These are phyloP conservation scores for Empidonax alnorum DNA, from an alignment of 2,113 vertebrate genomes.

Conservation along the genomic window DNA sequence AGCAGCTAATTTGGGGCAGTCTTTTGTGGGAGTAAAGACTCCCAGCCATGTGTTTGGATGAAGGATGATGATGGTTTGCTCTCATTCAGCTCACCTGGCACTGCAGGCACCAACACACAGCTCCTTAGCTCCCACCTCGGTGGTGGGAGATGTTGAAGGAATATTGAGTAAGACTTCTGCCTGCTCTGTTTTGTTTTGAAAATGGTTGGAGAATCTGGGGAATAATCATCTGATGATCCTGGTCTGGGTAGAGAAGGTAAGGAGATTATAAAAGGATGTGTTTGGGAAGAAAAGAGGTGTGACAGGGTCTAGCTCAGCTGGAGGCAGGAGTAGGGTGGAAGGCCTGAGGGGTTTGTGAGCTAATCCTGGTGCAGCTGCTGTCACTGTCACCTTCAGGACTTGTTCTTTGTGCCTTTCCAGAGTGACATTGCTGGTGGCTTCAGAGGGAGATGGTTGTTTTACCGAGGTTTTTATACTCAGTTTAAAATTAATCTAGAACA, in stretches of 20 bases:
- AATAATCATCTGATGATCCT: not conserved
- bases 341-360: not conserved
- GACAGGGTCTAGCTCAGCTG: not conserved
- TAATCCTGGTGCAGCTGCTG: not conserved
- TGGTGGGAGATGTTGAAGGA: not conserved
- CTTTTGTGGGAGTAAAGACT: not conserved
- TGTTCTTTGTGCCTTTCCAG: not conserved
- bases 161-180: not conserved
- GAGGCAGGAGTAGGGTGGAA: not conserved
- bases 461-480: not conserved
- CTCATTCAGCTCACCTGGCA: not conserved
- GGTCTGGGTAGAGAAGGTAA: not conserved
- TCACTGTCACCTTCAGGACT: not conserved
- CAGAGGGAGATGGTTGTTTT: not conserved
- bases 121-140: not conserved
- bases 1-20: not conserved
- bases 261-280: not conserved
- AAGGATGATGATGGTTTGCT: not conserved
- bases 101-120: not conserved
- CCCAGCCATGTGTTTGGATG: not conserved
- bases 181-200: not conserved
- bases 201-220: not conserved
- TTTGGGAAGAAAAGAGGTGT: not conserved
- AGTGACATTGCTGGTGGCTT: not conserved
- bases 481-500: not conserved